Evolutionary conservation across 2,888 invertebrate genomes (phyloP).

Genomic region (Tinea trinotella): DNA sequence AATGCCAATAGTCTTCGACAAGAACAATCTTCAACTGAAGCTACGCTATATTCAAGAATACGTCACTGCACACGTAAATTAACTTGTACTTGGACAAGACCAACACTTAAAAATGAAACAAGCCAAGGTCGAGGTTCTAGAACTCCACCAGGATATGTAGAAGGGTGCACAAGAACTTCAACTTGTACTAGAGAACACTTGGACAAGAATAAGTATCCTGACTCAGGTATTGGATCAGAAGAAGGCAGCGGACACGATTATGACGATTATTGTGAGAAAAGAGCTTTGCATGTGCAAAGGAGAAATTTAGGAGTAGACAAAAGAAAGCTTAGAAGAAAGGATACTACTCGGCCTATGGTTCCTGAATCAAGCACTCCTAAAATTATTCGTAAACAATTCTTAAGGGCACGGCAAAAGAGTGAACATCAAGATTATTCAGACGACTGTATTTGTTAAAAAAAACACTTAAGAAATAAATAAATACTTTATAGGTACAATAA

Average conservation of each 20-base stretch:
- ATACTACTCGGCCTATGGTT: constrained; percentile 8
- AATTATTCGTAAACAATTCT: neutral
- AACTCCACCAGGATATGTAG: constrained; percentile 57
- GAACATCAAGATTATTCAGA: neutral
- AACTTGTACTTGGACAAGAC: constrained; percentile 59
- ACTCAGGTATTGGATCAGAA: constrained; percentile 25
- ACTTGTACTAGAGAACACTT: constrained; percentile 55
- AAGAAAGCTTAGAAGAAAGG: neutral
- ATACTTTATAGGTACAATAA: neutral
- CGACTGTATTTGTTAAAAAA: neutral
- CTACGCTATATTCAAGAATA: constrained; percentile 40
- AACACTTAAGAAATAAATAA: constrained; percentile 1
- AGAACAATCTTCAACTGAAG: constrained; percentile 32
- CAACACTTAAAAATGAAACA: constrained; percentile 27
- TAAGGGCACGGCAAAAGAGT: neutral
- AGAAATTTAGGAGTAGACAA: constrained; percentile 29
- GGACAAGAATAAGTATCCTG: constrained; percentile 46
- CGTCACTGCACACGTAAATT: constrained; percentile 54
- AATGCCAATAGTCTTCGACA: constrained; percentile 16
- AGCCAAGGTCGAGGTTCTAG: constrained; percentile 32
- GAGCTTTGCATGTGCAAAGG: constrained; percentile 41
- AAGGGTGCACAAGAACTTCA: constrained; percentile 57
- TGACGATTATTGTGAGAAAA: constrained; percentile 57
- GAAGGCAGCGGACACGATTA: too few species aligned
- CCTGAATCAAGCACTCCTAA: neutral